These are phyloP conservation scores for Sakesphorus luctuosus DNA, from an alignment of 2,113 vertebrate species.

Conservation along the genomic window DNA sequence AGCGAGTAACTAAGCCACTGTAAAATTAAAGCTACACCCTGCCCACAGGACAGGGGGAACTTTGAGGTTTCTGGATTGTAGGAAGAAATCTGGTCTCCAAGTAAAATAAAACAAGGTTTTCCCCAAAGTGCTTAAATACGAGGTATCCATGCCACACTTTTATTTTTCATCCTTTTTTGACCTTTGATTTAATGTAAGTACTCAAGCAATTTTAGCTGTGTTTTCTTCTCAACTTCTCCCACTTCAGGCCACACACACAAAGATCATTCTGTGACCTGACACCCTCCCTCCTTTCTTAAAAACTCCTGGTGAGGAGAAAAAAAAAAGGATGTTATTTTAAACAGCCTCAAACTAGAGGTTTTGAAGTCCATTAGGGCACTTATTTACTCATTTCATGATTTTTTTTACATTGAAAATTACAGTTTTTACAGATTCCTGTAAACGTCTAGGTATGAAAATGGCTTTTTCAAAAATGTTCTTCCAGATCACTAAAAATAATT, in stretches of 20 bases:
- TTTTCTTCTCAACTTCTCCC: slow-evolving; percentile 37
- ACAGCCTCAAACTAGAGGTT: slow-evolving; percentile 25
- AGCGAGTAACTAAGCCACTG: not conserved
- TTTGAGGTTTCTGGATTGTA: not conserved
- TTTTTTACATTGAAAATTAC: slow-evolving; percentile 64
- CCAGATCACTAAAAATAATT: slow-evolving; percentile 24
- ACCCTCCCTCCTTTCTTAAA: slow-evolving; percentile 14
- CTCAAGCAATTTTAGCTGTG: slow-evolving; percentile 51
- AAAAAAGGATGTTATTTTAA: slow-evolving; percentile 50
- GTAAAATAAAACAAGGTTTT: slow-evolving; percentile 46
- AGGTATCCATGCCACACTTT: slow-evolving; percentile 25
- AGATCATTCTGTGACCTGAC: slow-evolving; percentile 33
- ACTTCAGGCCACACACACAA: slow-evolving; percentile 52
- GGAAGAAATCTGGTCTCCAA: slow-evolving; percentile 36
- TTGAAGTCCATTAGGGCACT: slow-evolving; percentile 7
- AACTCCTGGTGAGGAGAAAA: not conserved
- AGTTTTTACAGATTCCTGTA: slow-evolving; percentile 39
- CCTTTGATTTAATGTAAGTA: slow-evolving; percentile 55
- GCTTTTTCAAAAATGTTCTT: not conserved
- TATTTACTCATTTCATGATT: slow-evolving; percentile 25
- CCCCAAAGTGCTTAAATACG: slow-evolving; percentile 56
- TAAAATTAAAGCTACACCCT: slow-evolving; percentile 22
- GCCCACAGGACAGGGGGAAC: not conserved
- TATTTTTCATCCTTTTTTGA: slow-evolving; percentile 54
- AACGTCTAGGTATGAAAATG: slow-evolving; percentile 1